Percentiles rank a stretch among this genome's conserved stretches.
Conservation (phyloP, 1,140 invertebrate genomes). For the Tetramorium alpestre region DNA sequence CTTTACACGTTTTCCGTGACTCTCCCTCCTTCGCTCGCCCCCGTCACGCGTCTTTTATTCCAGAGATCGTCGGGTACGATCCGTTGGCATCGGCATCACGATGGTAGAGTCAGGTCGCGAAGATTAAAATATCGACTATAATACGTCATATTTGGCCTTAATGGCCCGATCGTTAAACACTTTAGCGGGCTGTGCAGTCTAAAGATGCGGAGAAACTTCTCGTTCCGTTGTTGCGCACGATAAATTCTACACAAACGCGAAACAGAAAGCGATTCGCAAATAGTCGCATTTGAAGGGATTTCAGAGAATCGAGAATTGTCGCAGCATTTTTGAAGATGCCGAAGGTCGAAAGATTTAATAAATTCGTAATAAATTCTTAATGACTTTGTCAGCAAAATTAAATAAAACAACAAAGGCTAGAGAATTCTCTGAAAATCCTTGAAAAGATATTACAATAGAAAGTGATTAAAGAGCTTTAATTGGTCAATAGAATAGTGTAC, state of each 20-base stretch:
- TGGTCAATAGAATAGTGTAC: not conserved
- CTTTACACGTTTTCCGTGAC: constrained; percentile 22
- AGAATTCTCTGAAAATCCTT: not conserved
- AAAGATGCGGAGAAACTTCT: constrained; percentile 39
- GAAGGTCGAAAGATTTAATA: not conserved
- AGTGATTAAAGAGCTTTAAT: not conserved
- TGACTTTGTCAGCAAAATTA: not conserved
- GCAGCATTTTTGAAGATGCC: not conserved
- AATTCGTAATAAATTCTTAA: not conserved
- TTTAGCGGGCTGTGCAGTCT: constrained; percentile 66
- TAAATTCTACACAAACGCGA: not conserved
- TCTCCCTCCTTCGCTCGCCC: not conserved
- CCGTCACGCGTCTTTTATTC: constrained; percentile 65
- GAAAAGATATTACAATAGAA: not conserved
- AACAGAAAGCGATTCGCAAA: not conserved
- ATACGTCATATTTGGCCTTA: constrained; percentile 73
- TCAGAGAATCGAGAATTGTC: not conserved
- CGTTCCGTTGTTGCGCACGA: not conserved
- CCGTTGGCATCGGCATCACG: constrained; percentile 45
- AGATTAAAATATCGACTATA: constrained; percentile 84
- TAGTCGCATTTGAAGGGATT: not conserved
- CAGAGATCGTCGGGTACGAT: constrained; percentile 55
- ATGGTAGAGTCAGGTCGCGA: constrained; percentile 71
- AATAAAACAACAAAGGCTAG: not conserved
- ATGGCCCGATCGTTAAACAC: constrained; percentile 72